These are phyloP conservation scores for Caenorhabditis tropicalis DNA, from an alignment of 1,140 invertebrate species.

Conservation along the genomic window DNA sequence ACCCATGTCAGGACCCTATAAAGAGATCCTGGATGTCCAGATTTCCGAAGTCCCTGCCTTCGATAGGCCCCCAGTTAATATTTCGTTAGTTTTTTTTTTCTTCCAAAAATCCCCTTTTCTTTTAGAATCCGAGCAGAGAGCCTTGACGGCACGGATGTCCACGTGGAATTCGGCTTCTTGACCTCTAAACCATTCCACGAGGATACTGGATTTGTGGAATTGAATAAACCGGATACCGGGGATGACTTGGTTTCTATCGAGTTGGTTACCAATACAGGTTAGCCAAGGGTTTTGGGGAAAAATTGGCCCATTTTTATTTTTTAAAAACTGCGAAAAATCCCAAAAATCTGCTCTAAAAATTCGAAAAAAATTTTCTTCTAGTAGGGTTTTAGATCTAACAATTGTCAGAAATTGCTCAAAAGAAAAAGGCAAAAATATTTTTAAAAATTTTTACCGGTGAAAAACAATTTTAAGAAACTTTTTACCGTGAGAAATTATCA, in stretches of 20 bases:
- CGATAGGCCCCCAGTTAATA: slow-evolving; percentile 66
- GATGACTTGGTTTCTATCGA: slow-evolving; percentile 67
- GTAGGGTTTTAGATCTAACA: no score
- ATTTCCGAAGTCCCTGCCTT: slow-evolving; percentile 64
- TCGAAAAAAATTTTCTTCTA: neutral
- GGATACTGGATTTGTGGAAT: slow-evolving; percentile 64
- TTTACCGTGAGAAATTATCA: neutral
- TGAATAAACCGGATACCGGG: slow-evolving; percentile 55
- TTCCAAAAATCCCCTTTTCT: neutral
- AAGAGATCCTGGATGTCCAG: slow-evolving; percentile 62
- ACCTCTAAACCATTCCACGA: slow-evolving; percentile 65
- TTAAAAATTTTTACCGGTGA: no score
- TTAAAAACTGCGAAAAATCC: no score
- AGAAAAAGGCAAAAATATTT: no score
- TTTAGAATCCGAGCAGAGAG: slow-evolving; percentile 58
- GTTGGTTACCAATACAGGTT: slow-evolving; percentile 64
- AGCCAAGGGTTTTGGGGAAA: neutral
- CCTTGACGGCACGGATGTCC: slow-evolving; percentile 60
- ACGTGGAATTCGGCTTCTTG: slow-evolving; percentile 65
- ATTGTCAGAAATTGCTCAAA: no score
- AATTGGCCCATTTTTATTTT: no score
- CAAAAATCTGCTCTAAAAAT: no score
- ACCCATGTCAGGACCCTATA: slow-evolving; percentile 59
- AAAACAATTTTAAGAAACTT: no score
- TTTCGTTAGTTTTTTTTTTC: slow-evolving; percentile 59